Conservation (phyloP, 2,888 invertebrate species). For the Acleris emargana region DNA sequence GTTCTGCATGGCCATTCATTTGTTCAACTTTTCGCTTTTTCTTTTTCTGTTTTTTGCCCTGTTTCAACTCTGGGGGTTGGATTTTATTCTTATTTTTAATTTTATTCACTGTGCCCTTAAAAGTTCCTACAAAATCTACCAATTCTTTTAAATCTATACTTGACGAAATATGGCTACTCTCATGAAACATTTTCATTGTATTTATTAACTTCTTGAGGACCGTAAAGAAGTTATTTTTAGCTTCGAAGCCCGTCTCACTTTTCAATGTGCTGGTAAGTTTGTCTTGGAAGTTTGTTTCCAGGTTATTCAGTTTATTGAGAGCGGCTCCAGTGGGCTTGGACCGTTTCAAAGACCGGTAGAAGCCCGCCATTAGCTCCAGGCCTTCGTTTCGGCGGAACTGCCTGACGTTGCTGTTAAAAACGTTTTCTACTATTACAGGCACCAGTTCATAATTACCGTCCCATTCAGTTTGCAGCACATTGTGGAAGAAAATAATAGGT, state of each 20-base stretch:
- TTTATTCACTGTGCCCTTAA: constrained; percentile 52
- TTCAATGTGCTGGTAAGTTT: constrained; percentile 68
- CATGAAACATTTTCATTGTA: constrained; percentile 75
- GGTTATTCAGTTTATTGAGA: constrained; percentile 59
- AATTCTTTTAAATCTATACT: constrained; percentile 61
- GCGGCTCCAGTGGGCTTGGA: constrained; percentile 65
- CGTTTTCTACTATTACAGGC: constrained; percentile 82
- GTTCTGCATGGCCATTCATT: constrained; percentile 58
- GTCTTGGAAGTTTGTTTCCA: constrained; percentile 76
- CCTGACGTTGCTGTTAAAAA: constrained; percentile 84
- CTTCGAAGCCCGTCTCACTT: constrained; percentile 61
- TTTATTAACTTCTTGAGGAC: constrained; percentile 81
- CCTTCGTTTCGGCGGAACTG: constrained; percentile 88
- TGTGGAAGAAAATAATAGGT: constrained; percentile 86
- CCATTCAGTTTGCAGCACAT: constrained; percentile 86
- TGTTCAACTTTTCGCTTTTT: constrained; percentile 64
- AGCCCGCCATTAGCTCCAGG: constrained; percentile 85
- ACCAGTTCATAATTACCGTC: constrained; percentile 85
- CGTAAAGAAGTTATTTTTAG: constrained; percentile 84
- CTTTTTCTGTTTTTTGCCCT: constrained; percentile 52
- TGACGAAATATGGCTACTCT: constrained; percentile 62
- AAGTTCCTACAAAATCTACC: constrained; percentile 54
- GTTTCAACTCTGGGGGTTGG: constrained; percentile 41
- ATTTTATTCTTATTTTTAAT: constrained; percentile 49
- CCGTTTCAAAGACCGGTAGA: constrained; percentile 85